Evolutionary conservation across 64 coral and sea anemone species (phyloP).

Genomic region (Pocillopora damicornis): DNA sequence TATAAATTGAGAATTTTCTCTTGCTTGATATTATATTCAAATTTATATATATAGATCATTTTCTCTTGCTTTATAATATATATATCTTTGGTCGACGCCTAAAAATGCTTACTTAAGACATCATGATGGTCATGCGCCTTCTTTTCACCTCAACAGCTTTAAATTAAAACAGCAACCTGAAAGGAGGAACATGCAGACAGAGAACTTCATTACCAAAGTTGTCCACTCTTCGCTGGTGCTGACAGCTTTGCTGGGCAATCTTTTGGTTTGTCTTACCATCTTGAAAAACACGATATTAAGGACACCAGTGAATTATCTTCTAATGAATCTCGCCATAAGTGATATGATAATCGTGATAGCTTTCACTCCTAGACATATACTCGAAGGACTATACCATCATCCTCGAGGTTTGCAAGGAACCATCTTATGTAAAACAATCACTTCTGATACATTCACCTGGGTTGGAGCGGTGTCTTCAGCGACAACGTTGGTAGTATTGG

Average conservation of each 20-base stretch:
- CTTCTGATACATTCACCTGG: constrained; percentile 8
- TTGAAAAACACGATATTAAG: not conserved
- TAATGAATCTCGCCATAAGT: not conserved
- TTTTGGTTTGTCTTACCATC: not conserved
- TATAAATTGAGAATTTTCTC: no score
- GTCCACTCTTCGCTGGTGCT: not conserved
- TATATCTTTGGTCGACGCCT: no score
- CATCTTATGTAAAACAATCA: constrained; percentile 2
- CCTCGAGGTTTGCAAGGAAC: not conserved
- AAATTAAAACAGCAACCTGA: not conserved
- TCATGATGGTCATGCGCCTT: no score
- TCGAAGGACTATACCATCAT: not conserved
- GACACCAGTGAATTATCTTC: not conserved
- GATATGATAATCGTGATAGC: constrained; percentile 2
- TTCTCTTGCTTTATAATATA: no score
- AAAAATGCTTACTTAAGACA: no score
- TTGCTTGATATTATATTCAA: no score
- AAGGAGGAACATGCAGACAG: not conserved
- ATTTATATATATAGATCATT: no score
- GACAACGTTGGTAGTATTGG: not conserved
- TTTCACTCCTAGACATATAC: not conserved
- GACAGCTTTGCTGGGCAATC: not conserved
- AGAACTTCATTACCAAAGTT: not conserved
- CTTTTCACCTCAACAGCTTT: no score
- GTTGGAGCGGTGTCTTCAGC: not conserved